These are phyloP conservation scores for Cyanoramphus novaezelandiae DNA, from an alignment of 2,113 vertebrate genomes.

Conservation along the genomic window DNA sequence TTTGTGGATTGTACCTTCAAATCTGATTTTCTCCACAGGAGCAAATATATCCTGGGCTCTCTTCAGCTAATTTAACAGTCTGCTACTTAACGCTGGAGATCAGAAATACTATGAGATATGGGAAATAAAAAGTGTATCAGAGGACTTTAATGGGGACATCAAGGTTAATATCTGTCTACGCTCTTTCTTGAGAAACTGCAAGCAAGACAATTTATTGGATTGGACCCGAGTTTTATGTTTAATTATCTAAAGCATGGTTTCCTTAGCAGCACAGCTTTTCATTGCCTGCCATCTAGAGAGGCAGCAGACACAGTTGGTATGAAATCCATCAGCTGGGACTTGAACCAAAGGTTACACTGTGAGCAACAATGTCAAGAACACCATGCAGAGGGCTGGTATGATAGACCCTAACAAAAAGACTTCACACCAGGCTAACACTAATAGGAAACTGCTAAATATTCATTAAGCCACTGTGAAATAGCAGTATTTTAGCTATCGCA, in stretches of 20 bases:
- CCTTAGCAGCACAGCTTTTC: conserved; percentile 8
- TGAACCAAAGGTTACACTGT: background rate
- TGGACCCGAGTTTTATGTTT: conserved; percentile 39
- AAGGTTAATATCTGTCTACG: conserved; percentile 40
- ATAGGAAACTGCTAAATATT: background rate
- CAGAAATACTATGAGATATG: conserved; percentile 12
- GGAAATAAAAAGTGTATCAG: conserved; percentile 39
- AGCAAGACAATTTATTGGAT: conserved; percentile 35
- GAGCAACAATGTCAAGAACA: background rate
- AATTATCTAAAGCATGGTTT: conserved; percentile 56
- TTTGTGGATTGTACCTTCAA: background rate
- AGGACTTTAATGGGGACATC: conserved; percentile 49
- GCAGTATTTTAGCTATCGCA: background rate
- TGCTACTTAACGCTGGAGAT: conserved; percentile 33
- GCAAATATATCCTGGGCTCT: background rate
- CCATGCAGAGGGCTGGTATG: background rate
- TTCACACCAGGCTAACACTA: background rate
- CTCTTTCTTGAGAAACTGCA: conserved; percentile 23
- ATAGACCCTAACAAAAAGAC: background rate
- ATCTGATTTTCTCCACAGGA: background rate
- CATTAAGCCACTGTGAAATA: background rate
- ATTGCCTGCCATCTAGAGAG: background rate
- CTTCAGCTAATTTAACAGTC: conserved; percentile 41
- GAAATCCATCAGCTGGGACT: background rate
- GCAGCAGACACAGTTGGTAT: background rate